phyloP scores from a whole-genome alignment of 2,113 vertebrate genomes.

The Hydropotes inermis region DNA sequence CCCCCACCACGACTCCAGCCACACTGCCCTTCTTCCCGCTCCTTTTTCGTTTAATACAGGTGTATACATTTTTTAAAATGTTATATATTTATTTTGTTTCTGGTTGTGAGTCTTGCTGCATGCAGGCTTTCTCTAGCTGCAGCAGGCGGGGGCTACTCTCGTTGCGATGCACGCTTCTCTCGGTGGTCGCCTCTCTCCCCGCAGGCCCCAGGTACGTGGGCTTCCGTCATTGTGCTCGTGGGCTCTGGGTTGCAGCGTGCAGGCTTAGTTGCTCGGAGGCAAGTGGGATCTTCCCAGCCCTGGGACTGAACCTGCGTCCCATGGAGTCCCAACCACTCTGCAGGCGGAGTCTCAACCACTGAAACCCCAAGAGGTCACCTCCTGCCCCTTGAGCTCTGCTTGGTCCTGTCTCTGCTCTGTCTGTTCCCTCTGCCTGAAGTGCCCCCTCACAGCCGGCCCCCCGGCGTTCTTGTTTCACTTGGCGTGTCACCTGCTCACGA shows the following conservation, averaged over 20 bases:
- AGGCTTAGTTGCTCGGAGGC: neutral
- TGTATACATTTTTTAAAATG: neutral
- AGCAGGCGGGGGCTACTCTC: neutral
- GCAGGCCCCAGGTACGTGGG: neutral
- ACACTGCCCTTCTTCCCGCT: neutral
- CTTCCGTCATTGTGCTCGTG: too few relatives aligned
- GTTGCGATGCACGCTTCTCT: fast-evolving
- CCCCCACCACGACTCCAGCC: neutral
- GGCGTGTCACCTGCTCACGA: neutral
- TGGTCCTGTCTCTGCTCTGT: neutral
- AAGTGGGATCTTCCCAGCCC: neutral
- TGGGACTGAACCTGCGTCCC: fast-evolving
- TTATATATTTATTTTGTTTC: fast-evolving
- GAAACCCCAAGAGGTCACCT: neutral
- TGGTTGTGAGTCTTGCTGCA: neutral
- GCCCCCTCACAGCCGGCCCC: neutral
- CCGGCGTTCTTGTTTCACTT: neutral
- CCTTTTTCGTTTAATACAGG: neutral
- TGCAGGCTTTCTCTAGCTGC: neutral
- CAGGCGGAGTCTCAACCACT: neutral
- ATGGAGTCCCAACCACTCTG: neutral
- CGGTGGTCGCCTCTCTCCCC: neutral
- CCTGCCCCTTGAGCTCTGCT: neutral
- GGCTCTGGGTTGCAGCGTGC: neutral
- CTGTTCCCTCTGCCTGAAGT: neutral